phyloP scores from a whole-genome alignment of 2,888 invertebrate genomes.

The Tanaodytes sp. region DNA sequence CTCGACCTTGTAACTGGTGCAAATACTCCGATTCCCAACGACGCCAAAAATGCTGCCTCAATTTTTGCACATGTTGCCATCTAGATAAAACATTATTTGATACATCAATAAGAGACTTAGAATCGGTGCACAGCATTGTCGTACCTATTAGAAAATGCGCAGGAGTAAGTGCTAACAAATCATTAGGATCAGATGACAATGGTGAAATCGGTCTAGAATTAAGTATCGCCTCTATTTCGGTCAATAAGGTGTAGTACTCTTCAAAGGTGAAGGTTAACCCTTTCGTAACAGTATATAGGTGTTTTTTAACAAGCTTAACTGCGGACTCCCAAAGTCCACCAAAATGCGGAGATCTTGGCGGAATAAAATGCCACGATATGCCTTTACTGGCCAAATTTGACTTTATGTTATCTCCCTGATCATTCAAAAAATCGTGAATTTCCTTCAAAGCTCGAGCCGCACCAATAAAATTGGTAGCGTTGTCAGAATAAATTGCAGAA shows the following conservation, averaged over 20 bases:
- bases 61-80: slow-evolving; percentile 6
- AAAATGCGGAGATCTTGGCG: slow-evolving; percentile 2
- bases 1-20: slow-evolving; percentile 7
- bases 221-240: neutral
- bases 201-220: slow-evolving; percentile 1
- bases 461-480: neutral
- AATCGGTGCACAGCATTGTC: too few relatives aligned
- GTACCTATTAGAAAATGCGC: slow-evolving; percentile 6
- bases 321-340: slow-evolving; percentile 9
- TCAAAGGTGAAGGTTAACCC: neutral
- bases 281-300: neutral
- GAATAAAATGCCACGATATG: slow-evolving; percentile 8
- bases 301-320: neutral
- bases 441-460: neutral
- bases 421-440: neutral
- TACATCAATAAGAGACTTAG: neutral
- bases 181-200: neutral
- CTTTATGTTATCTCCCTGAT: too few relatives aligned
- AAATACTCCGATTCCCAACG: neutral
- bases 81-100: neutral
- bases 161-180: neutral
- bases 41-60: neutral
- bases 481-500: neutral
- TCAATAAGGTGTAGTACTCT: neutral
- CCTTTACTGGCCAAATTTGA: too few relatives aligned